phyloP scores from a whole-genome alignment of 2,888 invertebrate genomes.

The Pardosa pseudoannulata region DNA sequence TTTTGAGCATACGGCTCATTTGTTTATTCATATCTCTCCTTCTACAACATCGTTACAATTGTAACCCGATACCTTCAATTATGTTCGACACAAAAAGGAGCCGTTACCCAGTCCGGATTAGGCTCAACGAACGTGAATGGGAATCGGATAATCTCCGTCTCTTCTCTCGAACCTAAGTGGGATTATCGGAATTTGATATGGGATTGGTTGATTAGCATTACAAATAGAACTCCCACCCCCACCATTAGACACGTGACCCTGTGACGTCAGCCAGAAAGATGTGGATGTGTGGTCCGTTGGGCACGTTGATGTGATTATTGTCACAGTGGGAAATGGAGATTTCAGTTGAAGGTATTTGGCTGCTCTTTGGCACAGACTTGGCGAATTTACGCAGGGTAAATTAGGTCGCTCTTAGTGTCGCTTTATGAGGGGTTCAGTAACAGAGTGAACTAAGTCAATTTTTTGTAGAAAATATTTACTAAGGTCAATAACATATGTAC shows the following conservation, averaged over 20 bases:
- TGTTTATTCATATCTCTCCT: conserved; percentile 1
- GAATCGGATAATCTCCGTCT: conserved; percentile 3
- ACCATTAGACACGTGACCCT: conserved; percentile 60
- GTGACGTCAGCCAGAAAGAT: conserved; percentile 54
- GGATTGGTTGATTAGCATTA: conserved; percentile 68
- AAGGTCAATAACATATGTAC: too few relatives aligned
- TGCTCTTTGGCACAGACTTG: too few relatives aligned
- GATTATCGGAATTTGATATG: conserved; percentile 67
- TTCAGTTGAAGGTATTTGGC: background rate
- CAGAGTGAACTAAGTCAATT: too few relatives aligned
- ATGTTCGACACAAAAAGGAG: background rate
- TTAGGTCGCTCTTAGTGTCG: too few relatives aligned
- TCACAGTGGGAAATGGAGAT: conserved; percentile 19
- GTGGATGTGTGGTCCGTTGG: conserved; percentile 67
- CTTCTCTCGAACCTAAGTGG: conserved; percentile 61
- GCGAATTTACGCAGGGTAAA: too few relatives aligned
- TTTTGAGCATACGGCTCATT: background rate
- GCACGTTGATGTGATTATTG: conserved; percentile 60
- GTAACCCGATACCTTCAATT: conserved; percentile 3
- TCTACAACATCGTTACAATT: background rate
- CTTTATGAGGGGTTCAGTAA: too few relatives aligned
- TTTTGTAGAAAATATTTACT: too few relatives aligned
- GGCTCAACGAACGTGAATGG: background rate
- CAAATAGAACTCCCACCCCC: conserved; percentile 56
- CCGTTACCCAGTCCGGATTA: conserved; percentile 6